phyloP scores from a whole-genome alignment of 2,113 vertebrate species.

The Anser brachyrhynchus region DNA sequence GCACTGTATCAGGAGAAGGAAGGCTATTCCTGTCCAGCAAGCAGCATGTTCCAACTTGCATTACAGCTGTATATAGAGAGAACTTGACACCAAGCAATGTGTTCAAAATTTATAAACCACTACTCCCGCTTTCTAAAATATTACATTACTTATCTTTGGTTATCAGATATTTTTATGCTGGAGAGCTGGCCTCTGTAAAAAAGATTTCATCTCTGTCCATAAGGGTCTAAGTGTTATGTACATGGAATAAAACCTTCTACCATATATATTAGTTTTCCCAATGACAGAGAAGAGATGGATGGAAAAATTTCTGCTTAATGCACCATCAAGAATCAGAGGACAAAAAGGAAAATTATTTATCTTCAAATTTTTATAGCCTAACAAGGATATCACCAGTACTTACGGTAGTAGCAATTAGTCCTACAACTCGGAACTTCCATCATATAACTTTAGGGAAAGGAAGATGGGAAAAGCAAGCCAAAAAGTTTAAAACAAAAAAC shows the following conservation, averaged over 20 bases:
- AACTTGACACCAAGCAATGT: background rate
- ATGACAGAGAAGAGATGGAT: background rate
- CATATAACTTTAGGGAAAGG: background rate
- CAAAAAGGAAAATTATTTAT: background rate
- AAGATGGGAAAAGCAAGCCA: background rate
- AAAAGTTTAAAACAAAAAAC: background rate
- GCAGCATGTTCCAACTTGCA: background rate
- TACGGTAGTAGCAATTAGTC: background rate
- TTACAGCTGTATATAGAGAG: background rate
- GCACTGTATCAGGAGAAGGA: background rate
- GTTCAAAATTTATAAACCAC: background rate
- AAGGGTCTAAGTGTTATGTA: background rate
- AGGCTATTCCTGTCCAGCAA: slow-evolving; percentile 18
- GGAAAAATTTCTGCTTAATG: background rate
- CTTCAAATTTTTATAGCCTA: background rate
- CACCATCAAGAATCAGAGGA: background rate
- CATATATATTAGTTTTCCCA: background rate
- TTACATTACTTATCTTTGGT: background rate
- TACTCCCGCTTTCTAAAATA: background rate
- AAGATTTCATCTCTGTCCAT: background rate
- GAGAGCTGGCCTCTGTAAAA: background rate
- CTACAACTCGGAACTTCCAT: background rate
- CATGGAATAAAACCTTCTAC: background rate
- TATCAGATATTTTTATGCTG: background rate
- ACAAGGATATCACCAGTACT: background rate